Conservation (phyloP, 2,888 invertebrate genomes). For the Drosophila colorata region DNA sequence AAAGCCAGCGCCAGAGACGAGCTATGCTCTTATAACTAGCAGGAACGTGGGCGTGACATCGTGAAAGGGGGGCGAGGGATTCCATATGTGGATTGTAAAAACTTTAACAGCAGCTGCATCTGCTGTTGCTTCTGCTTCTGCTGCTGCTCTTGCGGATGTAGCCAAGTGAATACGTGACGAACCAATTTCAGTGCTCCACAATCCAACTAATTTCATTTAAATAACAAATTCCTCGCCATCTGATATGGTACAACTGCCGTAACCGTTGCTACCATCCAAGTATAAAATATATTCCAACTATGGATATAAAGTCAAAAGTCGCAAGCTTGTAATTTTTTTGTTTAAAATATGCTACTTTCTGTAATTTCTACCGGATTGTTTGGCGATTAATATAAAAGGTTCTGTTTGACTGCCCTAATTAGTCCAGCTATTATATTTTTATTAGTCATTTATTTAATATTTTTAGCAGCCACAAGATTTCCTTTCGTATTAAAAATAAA, state of each 20-base stretch:
- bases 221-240: slow-evolving; percentile 54
- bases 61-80: slow-evolving; percentile 12
- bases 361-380: background rate
- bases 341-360: background rate
- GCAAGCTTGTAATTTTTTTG: background rate
- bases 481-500: too few relatives aligned
- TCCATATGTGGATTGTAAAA: slow-evolving; percentile 49
- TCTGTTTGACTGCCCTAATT: background rate
- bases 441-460: too few relatives aligned
- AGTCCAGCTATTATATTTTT: background rate
- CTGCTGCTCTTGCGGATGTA: slow-evolving; percentile 31
- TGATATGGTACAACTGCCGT: slow-evolving; percentile 31
- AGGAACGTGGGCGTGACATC: background rate
- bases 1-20: slow-evolving; percentile 28
- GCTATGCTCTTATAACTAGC: slow-evolving; percentile 18
- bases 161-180: slow-evolving; percentile 65
- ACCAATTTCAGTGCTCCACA: slow-evolving; percentile 42
- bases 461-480: too few relatives aligned
- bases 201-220: slow-evolving; percentile 69
- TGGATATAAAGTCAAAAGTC: slow-evolving; percentile 3
- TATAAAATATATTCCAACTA: slow-evolving; percentile 2
- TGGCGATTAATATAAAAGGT: background rate
- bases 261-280: slow-evolving; percentile 3
- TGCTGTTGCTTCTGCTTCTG: background rate
- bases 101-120: slow-evolving; percentile 49